Base-by-base conservation (phyloP, 2,888 invertebrate genomes). In the Volucella inflata region DNA sequence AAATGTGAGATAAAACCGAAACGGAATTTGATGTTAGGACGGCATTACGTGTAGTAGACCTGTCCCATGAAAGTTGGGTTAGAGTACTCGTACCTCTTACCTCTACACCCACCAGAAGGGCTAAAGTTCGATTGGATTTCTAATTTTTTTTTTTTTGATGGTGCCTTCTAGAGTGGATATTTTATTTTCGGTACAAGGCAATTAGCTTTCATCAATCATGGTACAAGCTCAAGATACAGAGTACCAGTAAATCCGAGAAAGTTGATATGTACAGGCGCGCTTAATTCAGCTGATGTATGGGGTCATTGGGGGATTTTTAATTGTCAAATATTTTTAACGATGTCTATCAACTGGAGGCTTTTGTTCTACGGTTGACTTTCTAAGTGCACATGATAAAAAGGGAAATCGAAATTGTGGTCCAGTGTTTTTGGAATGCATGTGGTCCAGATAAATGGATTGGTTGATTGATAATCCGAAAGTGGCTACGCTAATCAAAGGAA, bases 161-260 rank as follows among this genome's bases (percentile, higher is more conserved):
- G 62, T 36, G 57, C 59, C 55, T 30, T 21, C 38, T 9, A 48
- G 81, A 78, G 74, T 80, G 51, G 74, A 60, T 80, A 67, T 65
- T 72, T 80, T 82, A 74, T 74, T 87, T 87, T 87, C 85, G 88
- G 88, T 80, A 88, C 88, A 83, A 81, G 70, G 87, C 89, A 90
- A 90, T 90, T 90, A 89, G 90, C 89, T 90, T 90, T 90, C 90
- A 90, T 90, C 90, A 90, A 90, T 90, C 90, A 90, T 70, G 42
- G 55, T 64, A 57, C 30, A 9, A n/a, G 51, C 53, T 46, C 53
- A 16, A 65, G 75, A 71, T 76, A 65, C 30, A 30, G 30, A 30
- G 30, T 30, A 30, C 30, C 30, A 30, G 30, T 6, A 30, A 79
- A 80, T 84, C 84, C 75, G 84, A 67, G 84, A 84, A 84, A 84